Evolutionary conservation across 2,113 vertebrate genomes (phyloP), one percentile per base, ranked within the genome.

Genomic region (Sorex araneus): DNA sequence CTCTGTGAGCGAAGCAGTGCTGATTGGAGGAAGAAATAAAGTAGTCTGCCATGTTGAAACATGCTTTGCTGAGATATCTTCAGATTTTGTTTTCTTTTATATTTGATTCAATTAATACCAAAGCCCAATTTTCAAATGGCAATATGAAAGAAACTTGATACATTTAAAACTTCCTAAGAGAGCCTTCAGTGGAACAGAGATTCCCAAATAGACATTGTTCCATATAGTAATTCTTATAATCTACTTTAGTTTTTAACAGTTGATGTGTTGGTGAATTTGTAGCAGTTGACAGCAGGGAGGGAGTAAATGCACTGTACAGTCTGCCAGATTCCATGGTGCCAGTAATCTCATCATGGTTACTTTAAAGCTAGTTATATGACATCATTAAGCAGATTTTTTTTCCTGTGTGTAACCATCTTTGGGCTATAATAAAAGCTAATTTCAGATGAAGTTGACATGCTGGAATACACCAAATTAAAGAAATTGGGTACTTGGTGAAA

Each of bases 71-170:
- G 77, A 45, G 3, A 47, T 6, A 54, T 23, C 10, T 27, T 27
- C 32, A 89, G 32, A 75, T 69, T 32, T 30, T 73, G 30, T 9
- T 88, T 75, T 9, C 27, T 70, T 75, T 43, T 64, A 1, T 43
- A 60, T 77, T 66, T 8, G 60, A 63, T 6, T 21, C 21, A 27
- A 78, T 3, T 67, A 4, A 43, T 12, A 36, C 3, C 19, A 82
- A 83, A 40, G 50, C 19, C 10, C 67, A 66, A 50, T 23, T 78
- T 87, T 69, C 54, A 87, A 36, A 87, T 43, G 8, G 2, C n/a
- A 84, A 69, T 12, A 34, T 18, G 36, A 74, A 27, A 47, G 34
- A 78, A 94, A 47, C 15, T 87, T 88, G 81, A 84, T 64, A 43
- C 4, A 63, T 23, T 73, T 84, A 30, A 10, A 54, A 73, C 27